Evolutionary conservation across 2,797 vertebrate genomes (phyloP), one percentile per base, ranked within the genome.

Genomic region (Microtus obscurus): DNA sequence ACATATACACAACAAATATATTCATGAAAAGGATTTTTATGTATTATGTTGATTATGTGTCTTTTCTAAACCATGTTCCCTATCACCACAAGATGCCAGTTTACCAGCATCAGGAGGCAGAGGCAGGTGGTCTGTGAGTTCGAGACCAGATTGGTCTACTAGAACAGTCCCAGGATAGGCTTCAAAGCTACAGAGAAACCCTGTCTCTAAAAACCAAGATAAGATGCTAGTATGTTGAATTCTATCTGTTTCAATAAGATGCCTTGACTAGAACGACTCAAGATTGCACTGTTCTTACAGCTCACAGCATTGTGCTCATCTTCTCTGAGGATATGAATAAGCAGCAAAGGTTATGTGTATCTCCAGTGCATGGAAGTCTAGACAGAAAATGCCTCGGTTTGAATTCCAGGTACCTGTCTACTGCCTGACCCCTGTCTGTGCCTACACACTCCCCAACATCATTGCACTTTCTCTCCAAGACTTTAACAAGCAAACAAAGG

Each of bases 301-400:
- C 5, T 27, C 51, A 51, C 2, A 48, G 86, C 12, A 2, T 0
- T 78, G 45, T 69, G 89, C 48, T 87, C n/a, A n/a, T 71, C 2
- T 5, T 91, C 76, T 89, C 3, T 29, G 12, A 90, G n/a, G 4
- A 94, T 34, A 51, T 94, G 29, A 92, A 56, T 89, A 73, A 82
- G 79, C 80, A 43, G 7, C 7, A 86, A 77, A 91, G 29, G 9
- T 93, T 31, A 69, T n/a, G 9, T 29, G 9, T 27, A 2, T 91
- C 93, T 82, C 37, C 34, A 40, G 10, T 37, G 56, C 73, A 19
- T 67, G 9, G 61, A 92, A 79, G 85, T 86, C 63, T 83, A 87
- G 31, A 85, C 16, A 40, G 31, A 95, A 37, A 80, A 79, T 21
- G 6, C 82, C 12, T 73, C 16, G 31, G 9, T 81, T 16, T 73